These are phyloP conservation scores for Agrypnus murinus DNA, from an alignment of 2,888 invertebrate species.

Conservation along the genomic window DNA sequence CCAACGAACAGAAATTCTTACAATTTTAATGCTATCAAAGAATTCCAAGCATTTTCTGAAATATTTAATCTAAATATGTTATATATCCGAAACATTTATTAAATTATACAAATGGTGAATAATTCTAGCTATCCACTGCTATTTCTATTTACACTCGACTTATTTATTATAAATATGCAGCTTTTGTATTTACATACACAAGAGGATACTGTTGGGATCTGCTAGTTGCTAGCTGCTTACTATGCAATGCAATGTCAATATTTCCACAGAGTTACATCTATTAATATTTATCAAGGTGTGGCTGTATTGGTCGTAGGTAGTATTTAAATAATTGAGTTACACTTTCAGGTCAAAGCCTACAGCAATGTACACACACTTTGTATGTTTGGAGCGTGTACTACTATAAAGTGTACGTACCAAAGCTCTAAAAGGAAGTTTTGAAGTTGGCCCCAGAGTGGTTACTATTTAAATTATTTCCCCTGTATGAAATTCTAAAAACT, in stretches of 20 bases:
- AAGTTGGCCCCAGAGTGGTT: slow-evolving; percentile 3
- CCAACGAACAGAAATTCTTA: not conserved
- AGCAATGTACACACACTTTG: slow-evolving; percentile 9
- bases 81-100: too few relatives aligned
- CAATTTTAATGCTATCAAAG: not conserved
- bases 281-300: slow-evolving; percentile 34
- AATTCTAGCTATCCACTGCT: too few relatives aligned
- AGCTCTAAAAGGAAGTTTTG: not conserved
- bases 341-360: slow-evolving; percentile 32
- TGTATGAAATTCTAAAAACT: not conserved
- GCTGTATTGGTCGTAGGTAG: slow-evolving; percentile 24
- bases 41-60: too few relatives aligned
- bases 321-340: slow-evolving; percentile 40
- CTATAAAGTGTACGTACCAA: not conserved
- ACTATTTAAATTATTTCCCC: slow-evolving; percentile 6
- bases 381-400: slow-evolving; percentile 15
- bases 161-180: not conserved
- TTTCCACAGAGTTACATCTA: slow-evolving; percentile 25
- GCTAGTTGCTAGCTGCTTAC: not conserved
- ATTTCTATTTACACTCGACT: too few relatives aligned
- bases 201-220: not conserved
- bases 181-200: not conserved
- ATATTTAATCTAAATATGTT: too few relatives aligned
- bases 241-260: slow-evolving; percentile 31
- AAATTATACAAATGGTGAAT: too few relatives aligned